These are phyloP conservation scores for Odontothrips loti DNA, from an alignment of 2,888 invertebrate genomes.

Conservation along the genomic window DNA sequence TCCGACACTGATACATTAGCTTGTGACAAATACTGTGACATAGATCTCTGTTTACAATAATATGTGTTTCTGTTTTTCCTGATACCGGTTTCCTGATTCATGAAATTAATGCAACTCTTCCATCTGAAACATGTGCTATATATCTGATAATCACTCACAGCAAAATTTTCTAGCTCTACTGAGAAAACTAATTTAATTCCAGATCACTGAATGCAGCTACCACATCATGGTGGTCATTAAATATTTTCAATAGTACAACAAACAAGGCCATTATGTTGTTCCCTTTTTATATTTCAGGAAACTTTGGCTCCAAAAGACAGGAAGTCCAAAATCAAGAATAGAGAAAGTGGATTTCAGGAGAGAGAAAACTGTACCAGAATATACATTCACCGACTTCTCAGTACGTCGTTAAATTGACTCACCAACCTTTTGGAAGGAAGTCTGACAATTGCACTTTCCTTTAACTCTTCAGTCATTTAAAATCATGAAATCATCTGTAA, in stretches of 20 bases:
- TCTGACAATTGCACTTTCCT: background rate
- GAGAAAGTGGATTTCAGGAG: constrained; percentile 45
- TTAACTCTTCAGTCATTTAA: background rate
- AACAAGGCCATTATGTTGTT: no score
- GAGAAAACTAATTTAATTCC: background rate
- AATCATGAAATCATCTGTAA: background rate
- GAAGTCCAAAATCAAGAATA: constrained; percentile 46
- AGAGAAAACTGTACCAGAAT: constrained; percentile 36
- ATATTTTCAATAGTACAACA: no score
- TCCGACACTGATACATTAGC: background rate
- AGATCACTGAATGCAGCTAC: no score
- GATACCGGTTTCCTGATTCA: no score
- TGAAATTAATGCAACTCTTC: background rate
- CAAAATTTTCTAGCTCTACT: background rate
- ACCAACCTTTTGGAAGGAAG: background rate
- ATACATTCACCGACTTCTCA: constrained; percentile 14
- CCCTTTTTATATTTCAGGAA: constrained; percentile 36
- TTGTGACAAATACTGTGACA: background rate
- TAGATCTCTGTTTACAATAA: background rate
- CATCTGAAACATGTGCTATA: background rate
- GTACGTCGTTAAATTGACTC: background rate
- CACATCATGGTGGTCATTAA: no score
- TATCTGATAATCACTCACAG: background rate
- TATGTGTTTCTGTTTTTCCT: no score
- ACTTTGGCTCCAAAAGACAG: constrained; percentile 44